phyloP scores from a whole-genome alignment of 2,888 invertebrate species.

The Hydrotaea cyrtoneurina region DNA sequence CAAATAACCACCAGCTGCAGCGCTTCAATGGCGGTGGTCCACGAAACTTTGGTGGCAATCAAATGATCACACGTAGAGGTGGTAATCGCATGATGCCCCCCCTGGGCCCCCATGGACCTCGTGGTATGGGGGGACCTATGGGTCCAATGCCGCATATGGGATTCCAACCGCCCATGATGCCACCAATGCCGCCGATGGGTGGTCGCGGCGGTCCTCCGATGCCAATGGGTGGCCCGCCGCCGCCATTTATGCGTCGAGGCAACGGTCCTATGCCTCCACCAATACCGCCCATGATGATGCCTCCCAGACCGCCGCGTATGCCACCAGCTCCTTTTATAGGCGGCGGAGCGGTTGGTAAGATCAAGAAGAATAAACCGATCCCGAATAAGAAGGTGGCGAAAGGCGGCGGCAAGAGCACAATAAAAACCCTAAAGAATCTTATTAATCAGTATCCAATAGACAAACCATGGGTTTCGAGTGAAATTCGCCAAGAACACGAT shows the following conservation, averaged over 20 bases:
- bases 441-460: conserved; percentile 81
- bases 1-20: conserved; percentile 53
- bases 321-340: conserved; percentile 69
- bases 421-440: conserved; percentile 79
- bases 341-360: conserved; percentile 70
- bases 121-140: conserved; percentile 71
- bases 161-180: conserved; percentile 74
- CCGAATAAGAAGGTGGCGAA: conserved; percentile 74
- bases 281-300: conserved; percentile 72
- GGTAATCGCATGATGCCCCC: conserved; percentile 71
- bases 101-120: conserved; percentile 67
- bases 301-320: conserved; percentile 71
- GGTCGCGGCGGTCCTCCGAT: conserved; percentile 69
- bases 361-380: conserved; percentile 76
- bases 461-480: conserved; percentile 84
- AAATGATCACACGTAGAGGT: conserved; percentile 58
- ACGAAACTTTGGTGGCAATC: conserved; percentile 62
- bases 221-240: conserved; percentile 71
- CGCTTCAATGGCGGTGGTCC: conserved; percentile 65
- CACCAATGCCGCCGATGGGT: conserved; percentile 70
- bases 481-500: conserved; percentile 82
- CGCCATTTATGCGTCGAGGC: conserved; percentile 74
- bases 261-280: conserved; percentile 72
- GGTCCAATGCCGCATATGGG: conserved; percentile 71
- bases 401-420: conserved; percentile 75